A percentile compares a stretch with the other conserved stretches of the same genome.
These are phyloP conservation scores for Polydrusus cervinus DNA, from an alignment of 2,888 invertebrate genomes.

Conservation along the genomic window DNA sequence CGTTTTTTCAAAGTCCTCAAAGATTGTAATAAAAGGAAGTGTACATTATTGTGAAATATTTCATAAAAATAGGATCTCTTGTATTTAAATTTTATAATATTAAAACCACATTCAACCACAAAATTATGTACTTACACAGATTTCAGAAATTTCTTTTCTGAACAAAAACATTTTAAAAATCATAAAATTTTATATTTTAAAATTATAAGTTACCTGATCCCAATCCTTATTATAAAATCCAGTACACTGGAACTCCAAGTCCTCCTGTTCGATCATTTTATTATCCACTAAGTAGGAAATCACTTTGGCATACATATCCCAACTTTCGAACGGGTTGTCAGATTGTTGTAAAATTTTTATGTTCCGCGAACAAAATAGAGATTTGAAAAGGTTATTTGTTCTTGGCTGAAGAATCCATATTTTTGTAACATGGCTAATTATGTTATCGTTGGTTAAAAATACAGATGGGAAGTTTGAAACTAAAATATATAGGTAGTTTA, in stretches of 20 bases:
- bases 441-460: conserved; percentile 7
- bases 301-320: conserved; percentile 62
- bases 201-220: conserved; percentile 65
- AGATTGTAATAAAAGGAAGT: no score
- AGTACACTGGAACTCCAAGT: conserved; percentile 79
- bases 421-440: conserved; percentile 25
- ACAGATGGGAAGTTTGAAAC: conserved; percentile 56
- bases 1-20: no score
- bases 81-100: no score
- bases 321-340: conserved; percentile 53
- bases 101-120: no score
- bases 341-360: conserved; percentile 62
- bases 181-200: not conserved
- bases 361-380: conserved; percentile 64
- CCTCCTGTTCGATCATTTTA: conserved; percentile 75
- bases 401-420: conserved; percentile 39
- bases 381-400: conserved; percentile 58
- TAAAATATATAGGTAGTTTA: conserved; percentile 49
- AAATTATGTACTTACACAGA: no score
- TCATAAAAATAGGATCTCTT: no score
- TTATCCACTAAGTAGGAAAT: conserved; percentile 71
- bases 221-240: conserved; percentile 81
- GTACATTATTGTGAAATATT: no score
- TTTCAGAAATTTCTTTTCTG: no score
- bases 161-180: no score